Percentiles rank a stretch among this genome's conserved stretches.
Evolutionary conservation across 2,113 vertebrate species (phyloP).

Genomic region (Astur gentilis): DNA sequence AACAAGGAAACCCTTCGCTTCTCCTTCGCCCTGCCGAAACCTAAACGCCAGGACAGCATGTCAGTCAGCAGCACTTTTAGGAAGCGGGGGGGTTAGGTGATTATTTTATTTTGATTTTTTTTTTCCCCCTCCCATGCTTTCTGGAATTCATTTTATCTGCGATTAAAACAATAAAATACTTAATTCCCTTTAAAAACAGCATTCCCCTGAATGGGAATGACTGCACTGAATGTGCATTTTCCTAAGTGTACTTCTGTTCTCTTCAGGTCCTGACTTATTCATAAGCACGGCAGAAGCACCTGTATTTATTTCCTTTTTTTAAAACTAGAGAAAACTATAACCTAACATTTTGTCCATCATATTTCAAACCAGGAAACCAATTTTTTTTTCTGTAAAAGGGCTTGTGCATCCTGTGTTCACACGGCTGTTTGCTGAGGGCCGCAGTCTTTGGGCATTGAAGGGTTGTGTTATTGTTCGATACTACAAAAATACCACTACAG

Average conservation of each 20-base stretch:
- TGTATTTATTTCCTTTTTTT: neutral
- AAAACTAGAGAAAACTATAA: neutral
- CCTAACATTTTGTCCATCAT: neutral
- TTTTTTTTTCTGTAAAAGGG: conserved; percentile 76
- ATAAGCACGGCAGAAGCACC: neutral
- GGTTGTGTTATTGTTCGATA: conserved; percentile 83
- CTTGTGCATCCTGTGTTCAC: conserved; percentile 79
- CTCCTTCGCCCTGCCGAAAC: neutral
- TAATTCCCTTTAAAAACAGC: neutral
- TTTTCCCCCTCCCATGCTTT: accelerated
- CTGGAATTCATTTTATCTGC: neutral
- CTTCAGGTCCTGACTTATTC: neutral
- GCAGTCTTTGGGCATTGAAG: conserved; percentile 99
- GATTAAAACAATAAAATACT: neutral
- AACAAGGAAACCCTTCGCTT: neutral
- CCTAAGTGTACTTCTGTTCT: neutral
- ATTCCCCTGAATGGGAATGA: neutral
- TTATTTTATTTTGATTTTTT: no score
- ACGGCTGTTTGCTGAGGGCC: conserved; percentile 93
- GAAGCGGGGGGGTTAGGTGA: neutral
- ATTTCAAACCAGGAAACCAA: conserved; percentile 42
- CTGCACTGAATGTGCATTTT: neutral
- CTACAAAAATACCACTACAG: conserved; percentile 70
- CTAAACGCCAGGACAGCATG: neutral
- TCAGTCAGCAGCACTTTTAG: neutral